Conservation (phyloP, 1,140 invertebrate genomes). For the Pseudomyrmex sp. region DNA sequence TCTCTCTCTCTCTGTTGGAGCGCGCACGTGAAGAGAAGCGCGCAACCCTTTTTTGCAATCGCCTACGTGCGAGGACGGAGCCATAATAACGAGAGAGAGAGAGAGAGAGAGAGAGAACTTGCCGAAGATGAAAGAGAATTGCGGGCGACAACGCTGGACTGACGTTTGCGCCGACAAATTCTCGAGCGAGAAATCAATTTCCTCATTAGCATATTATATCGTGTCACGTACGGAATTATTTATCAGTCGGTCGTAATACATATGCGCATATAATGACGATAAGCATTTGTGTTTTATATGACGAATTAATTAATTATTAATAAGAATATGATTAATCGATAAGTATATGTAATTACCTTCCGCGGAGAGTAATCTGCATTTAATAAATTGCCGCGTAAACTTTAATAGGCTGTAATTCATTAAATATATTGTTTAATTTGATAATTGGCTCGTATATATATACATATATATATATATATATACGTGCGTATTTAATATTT, state of each 20-base stretch:
- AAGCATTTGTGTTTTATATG: not conserved
- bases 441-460: not conserved
- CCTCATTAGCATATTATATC: not conserved
- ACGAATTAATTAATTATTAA: conserved; percentile 18
- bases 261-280: not conserved
- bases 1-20: not conserved
- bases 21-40: conserved; percentile 33
- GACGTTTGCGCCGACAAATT: not conserved
- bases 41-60: conserved; percentile 30
- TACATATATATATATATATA: no score
- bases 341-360: not conserved
- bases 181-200: conserved; percentile 10
- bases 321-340: not conserved
- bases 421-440: conserved; percentile 23
- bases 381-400: conserved; percentile 13
- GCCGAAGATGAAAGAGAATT: conserved; percentile 17
- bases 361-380: not conserved
- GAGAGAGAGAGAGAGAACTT: not conserved
- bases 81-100: conserved; percentile 5
- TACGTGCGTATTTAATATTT: no score
- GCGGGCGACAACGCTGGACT: no score
- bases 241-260: conserved; percentile 2
- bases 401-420: conserved; percentile 10
- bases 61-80: conserved; percentile 29
- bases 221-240: not conserved